Conservation (phyloP, 2,113 vertebrate genomes). For the Serinus canaria region DNA sequence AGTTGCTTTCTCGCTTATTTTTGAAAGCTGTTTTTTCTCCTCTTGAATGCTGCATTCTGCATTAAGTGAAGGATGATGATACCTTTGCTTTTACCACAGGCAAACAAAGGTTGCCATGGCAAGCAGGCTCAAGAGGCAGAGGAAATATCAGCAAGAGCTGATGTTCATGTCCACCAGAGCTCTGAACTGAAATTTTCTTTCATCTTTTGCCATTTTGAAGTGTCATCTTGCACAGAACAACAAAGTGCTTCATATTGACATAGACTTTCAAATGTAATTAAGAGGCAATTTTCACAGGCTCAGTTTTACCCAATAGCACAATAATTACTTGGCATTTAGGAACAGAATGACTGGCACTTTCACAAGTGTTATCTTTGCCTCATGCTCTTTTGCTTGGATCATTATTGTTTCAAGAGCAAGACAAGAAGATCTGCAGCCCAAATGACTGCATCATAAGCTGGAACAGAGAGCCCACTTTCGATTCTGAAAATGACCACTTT, state of each 20-base stretch:
- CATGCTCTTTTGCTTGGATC: neutral
- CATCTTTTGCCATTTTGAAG: constrained; percentile 71
- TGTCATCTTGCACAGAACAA: constrained; percentile 45
- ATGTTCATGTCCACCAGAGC: constrained; percentile 32
- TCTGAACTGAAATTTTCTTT: constrained; percentile 70
- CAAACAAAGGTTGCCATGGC: constrained; percentile 76
- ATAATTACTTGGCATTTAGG: constrained; percentile 38
- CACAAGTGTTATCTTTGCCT: neutral
- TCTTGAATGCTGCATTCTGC: neutral
- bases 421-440: constrained; percentile 15
- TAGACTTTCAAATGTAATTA: constrained; percentile 72
- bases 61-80: constrained; percentile 26
- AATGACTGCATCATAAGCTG: neutral
- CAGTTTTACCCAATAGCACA: constrained; percentile 17
- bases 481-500: neutral
- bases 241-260: constrained; percentile 56
- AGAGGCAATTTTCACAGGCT: constrained; percentile 45
- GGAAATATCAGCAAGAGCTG: constrained; percentile 21
- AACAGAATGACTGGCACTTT: constrained; percentile 46
- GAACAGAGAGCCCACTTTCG: neutral
- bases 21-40: constrained; percentile 3
- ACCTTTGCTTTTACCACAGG: constrained; percentile 34
- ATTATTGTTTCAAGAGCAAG: constrained; percentile 42
- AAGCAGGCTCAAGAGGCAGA: constrained; percentile 20
- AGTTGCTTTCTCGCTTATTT: neutral